Conservation (phyloP, 2,797 vertebrate species). For the Coilia nasus region DNA sequence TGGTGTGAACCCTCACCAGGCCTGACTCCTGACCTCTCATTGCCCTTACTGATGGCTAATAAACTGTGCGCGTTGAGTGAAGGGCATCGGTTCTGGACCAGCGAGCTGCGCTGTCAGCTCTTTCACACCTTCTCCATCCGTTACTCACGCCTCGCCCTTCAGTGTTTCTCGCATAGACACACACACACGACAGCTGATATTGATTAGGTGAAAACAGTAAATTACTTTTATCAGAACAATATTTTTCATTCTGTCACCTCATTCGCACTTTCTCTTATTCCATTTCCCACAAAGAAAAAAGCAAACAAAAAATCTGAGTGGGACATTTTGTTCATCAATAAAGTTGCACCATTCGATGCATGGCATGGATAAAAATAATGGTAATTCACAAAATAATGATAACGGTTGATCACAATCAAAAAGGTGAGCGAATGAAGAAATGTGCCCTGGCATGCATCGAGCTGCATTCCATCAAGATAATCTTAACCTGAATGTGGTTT, state of each 20-base stretch:
- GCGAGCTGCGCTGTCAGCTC: slow-evolving; percentile 29
- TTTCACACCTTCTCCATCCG: slow-evolving; percentile 34
- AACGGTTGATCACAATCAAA: neutral
- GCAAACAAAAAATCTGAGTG: neutral
- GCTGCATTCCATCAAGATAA: neutral
- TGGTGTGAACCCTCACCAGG: slow-evolving; percentile 59
- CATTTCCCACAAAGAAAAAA: too few relatives aligned
- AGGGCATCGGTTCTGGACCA: slow-evolving; percentile 54
- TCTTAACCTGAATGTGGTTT: neutral
- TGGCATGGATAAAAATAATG: neutral
- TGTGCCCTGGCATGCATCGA: neutral
- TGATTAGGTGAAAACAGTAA: neutral
- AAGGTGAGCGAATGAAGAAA: neutral
- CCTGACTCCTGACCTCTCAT: slow-evolving; percentile 57
- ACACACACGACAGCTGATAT: neutral
- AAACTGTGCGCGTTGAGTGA: slow-evolving; percentile 55
- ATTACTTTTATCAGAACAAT: neutral
- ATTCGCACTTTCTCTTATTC: neutral
- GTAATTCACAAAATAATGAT: neutral
- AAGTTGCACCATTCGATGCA: neutral
- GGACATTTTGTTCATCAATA: neutral
- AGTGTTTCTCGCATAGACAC: neutral
- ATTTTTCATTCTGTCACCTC: neutral
- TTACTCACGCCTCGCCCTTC: neutral
- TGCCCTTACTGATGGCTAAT: slow-evolving; percentile 67